Evolutionary conservation across 2,888 invertebrate species (phyloP), one percentile per base, ranked within the genome.

Genomic region (Camponotus fellah): DNA sequence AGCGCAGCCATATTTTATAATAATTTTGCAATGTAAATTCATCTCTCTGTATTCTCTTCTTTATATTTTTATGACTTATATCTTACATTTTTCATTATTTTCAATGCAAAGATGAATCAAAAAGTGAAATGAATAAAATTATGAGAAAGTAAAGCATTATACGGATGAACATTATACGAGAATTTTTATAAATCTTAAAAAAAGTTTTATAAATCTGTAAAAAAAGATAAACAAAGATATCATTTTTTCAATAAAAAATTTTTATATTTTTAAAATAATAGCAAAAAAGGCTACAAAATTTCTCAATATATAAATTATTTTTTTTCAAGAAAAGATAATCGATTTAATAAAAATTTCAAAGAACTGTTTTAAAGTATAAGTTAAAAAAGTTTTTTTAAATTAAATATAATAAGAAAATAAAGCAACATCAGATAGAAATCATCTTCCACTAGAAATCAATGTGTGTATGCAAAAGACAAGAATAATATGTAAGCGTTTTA

Each of bases 31-130:
- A 12, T 21, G 8, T 60, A n/a, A 62, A 46, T 2, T 60, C 14
- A 26, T 62, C 6, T 74, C 6, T 74, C n/a, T n/a, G 8, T n/a
- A 53, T 53, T 53, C n/a, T 53, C 49, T 62, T 62, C n/a, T 74
- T 43, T 21, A n/a, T 37, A 71, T 43, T 32, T 40, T 60, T 5
- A 26, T 53, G 17, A 53, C 8, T n/a, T 53, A 8, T 53, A 53
- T 53, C 17, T n/a, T 8, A n/a, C 49, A 53, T 53, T 49, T 49
- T 49, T 49, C 8, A 49, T 49, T 53, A 8, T 53, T 53, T 53
- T 53, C 17, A 53, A 53, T n/a, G 9, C 12, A 14, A 32, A 64
- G n/a, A 26, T 46, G 14, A 37, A 65, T 21, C 40, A 9, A 53
- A 21, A n/a, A 74, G 14, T 17, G 40, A 72, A 56, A 6, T 8